Evolutionary conservation across 2,797 vertebrate genomes (phyloP).

Genomic region (Argentina silus): DNA sequence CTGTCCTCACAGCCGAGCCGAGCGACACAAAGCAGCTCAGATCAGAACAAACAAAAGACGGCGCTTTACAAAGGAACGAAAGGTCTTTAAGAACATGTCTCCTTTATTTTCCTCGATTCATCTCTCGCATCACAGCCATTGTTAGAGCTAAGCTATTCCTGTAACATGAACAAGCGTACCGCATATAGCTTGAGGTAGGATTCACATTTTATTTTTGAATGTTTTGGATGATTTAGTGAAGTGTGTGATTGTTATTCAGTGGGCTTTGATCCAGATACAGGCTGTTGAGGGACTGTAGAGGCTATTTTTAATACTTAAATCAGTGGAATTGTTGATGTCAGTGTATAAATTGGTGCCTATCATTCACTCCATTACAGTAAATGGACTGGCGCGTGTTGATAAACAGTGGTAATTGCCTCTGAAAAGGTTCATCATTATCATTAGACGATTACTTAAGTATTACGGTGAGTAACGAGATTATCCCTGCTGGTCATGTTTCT

Average conservation of each 20-base stretch:
- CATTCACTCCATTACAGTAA: slow-evolving; percentile 62
- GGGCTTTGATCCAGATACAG: neutral
- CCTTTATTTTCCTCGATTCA: slow-evolving; percentile 50
- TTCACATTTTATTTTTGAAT: no score
- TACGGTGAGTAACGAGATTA: slow-evolving; percentile 72
- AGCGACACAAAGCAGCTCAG: slow-evolving; percentile 73
- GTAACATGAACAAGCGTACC: neutral
- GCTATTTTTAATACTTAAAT: slow-evolving; percentile 48
- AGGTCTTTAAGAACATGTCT: slow-evolving; percentile 67
- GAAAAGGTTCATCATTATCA: slow-evolving; percentile 72
- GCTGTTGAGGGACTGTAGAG: neutral
- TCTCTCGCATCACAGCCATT: neutral
- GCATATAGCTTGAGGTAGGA: no score
- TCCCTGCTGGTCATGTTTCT: slow-evolving; percentile 67
- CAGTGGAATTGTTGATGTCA: slow-evolving; percentile 50
- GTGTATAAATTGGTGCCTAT: slow-evolving; percentile 41
- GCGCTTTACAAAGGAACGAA: slow-evolving; percentile 70
- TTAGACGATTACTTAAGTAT: slow-evolving; percentile 71
- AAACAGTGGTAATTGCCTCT: slow-evolving; percentile 72
- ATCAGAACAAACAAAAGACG: slow-evolving; percentile 71
- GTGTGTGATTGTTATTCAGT: neutral
- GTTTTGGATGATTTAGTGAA: neutral
- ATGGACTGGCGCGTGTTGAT: slow-evolving; percentile 63
- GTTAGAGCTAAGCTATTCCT: neutral
- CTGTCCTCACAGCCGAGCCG: slow-evolving; percentile 64